These are phyloP conservation scores for Smithornis capensis DNA, from an alignment of 2,113 vertebrate genomes.

Conservation along the genomic window DNA sequence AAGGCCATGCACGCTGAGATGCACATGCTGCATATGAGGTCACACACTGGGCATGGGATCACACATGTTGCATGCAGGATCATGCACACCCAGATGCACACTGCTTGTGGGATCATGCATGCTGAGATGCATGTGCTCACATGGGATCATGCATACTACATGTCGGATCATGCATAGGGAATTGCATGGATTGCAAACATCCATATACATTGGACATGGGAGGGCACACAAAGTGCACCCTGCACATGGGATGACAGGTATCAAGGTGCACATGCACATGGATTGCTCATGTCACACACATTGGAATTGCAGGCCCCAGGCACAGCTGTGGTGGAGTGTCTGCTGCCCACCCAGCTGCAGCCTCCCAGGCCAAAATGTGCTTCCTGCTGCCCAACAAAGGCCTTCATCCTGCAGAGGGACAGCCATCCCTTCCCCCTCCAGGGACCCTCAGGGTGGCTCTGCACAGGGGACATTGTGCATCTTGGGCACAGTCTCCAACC, in stretches of 20 bases:
- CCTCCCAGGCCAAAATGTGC: rapidly evolving
- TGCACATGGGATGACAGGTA: not conserved
- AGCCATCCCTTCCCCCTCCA: not conserved
- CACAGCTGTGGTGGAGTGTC: too few relatives aligned
- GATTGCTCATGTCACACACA: rapidly evolving
- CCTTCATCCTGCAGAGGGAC: not conserved
- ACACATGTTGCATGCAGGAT: not conserved
- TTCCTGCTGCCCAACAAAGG: not conserved
- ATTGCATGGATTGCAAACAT: not conserved
- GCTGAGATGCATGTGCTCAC: not conserved
- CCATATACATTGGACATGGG: rapidly evolving
- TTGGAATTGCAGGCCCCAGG: not conserved
- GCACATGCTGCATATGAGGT: not conserved
- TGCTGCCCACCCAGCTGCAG: not conserved
- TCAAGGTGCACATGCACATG: not conserved
- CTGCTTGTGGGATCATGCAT: not conserved
- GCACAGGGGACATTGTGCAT: not conserved
- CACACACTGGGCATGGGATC: not conserved
- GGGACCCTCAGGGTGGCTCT: not conserved
- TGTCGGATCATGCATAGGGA: not conserved
- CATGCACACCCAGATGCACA: not conserved
- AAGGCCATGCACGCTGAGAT: not conserved
- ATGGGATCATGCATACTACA: not conserved
- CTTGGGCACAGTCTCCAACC: not conserved
- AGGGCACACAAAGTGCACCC: not conserved